These are phyloP conservation scores for Tenebrosternarchus preto DNA, from an alignment of 2,113 vertebrate species.

Conservation along the genomic window DNA sequence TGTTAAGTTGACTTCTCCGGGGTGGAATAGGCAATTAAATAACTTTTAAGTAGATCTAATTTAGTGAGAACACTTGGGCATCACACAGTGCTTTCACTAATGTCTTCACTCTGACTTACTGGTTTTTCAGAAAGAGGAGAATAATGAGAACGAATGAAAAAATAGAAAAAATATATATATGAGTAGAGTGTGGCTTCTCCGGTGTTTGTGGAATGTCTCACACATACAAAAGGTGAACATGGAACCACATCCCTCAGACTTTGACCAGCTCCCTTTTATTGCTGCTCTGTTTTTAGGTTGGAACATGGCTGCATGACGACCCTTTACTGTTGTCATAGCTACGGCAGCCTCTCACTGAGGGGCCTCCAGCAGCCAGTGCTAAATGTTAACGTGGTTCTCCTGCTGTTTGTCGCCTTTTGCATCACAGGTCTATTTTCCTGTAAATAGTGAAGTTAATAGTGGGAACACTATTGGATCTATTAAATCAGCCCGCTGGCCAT, in stretches of 20 bases:
- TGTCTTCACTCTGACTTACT: neutral
- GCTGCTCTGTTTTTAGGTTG: neutral
- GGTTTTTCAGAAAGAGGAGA: neutral
- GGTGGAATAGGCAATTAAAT: too few relatives aligned
- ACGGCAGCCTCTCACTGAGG: neutral
- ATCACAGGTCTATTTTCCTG: slow-evolving; percentile 1
- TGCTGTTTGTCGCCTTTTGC: neutral
- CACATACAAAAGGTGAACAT: neutral
- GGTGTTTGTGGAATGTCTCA: slow-evolving; percentile 1
- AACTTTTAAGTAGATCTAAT: too few relatives aligned
- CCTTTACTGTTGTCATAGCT: neutral
- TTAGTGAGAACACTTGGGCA: too few relatives aligned
- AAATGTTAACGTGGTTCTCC: neutral
- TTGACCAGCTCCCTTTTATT: neutral
- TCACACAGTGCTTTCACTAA: neutral
- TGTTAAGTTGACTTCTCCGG: neutral
- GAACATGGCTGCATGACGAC: neutral
- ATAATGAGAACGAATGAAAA: neutral
- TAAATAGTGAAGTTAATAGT: too few relatives aligned
- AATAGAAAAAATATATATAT: neutral
- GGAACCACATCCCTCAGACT: neutral
- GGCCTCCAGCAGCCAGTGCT: neutral
- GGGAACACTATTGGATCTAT: too few relatives aligned
- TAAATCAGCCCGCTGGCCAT: too few relatives aligned
- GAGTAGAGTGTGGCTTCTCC: neutral